Percentiles rank a stretch among this genome's conserved stretches.
These are phyloP conservation scores for Botia kubotai DNA, from an alignment of 2,797 vertebrate genomes.

Conservation along the genomic window DNA sequence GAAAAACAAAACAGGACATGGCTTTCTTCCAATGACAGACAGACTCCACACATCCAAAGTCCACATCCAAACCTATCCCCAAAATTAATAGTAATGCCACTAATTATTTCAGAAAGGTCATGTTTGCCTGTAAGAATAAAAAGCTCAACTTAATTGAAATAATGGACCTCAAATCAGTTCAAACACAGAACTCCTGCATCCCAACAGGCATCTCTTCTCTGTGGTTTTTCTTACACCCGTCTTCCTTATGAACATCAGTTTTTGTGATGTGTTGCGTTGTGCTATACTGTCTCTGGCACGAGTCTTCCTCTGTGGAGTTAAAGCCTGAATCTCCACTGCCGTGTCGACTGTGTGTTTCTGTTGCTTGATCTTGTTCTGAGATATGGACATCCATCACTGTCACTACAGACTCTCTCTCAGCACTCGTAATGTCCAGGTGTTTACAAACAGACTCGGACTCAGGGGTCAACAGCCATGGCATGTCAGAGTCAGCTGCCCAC, in stretches of 20 bases:
- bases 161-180: neutral
- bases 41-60: too few species aligned
- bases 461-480: slow-evolving; percentile 63
- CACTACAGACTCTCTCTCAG: neutral
- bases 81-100: too few species aligned
- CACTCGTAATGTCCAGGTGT: slow-evolving; percentile 53
- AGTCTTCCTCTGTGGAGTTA: slow-evolving; percentile 70
- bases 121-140: neutral
- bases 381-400: slow-evolving; percentile 46
- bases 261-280: neutral
- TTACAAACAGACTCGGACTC: slow-evolving; percentile 64
- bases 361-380: slow-evolving; percentile 46
- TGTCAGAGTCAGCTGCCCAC: slow-evolving; percentile 40
- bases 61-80: too few species aligned
- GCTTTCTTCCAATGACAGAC: too few species aligned
- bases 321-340: slow-evolving; percentile 75
- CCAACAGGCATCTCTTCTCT: slow-evolving; percentile 43
- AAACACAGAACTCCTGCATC: slow-evolving; percentile 59
- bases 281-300: slow-evolving; percentile 14
- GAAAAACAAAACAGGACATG: too few species aligned
- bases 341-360: slow-evolving; percentile 64
- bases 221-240: slow-evolving; percentile 5
- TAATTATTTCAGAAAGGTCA: too few species aligned
- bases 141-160: neutral
- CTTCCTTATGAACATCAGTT: neutral